Evolutionary conservation across 2,888 invertebrate species (phyloP).

Genomic region (Catocala sponsa): DNA sequence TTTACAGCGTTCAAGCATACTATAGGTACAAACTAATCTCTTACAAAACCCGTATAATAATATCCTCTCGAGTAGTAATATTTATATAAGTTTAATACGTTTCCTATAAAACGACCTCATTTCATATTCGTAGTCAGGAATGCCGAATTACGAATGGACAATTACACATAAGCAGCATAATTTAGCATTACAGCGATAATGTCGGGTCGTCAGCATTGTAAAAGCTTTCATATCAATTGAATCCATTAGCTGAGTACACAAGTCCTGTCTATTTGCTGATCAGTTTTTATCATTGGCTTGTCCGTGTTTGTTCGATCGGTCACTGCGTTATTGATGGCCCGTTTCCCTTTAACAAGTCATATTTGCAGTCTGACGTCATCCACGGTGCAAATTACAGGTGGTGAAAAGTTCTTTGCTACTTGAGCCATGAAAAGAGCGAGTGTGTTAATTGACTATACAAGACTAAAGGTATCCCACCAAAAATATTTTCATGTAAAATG

Average conservation of each 20-base stretch:
- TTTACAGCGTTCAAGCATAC: too few relatives aligned
- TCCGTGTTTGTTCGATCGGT: conserved; percentile 86
- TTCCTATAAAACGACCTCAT: too few relatives aligned
- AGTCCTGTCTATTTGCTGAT: conserved; percentile 86
- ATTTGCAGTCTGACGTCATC: conserved; percentile 57
- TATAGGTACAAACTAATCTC: too few relatives aligned
- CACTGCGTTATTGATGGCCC: conserved; percentile 85
- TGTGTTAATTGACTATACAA: not conserved
- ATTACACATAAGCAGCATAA: conserved; percentile 55
- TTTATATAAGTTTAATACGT: too few relatives aligned
- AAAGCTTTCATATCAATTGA: conserved; percentile 88
- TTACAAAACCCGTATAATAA: too few relatives aligned
- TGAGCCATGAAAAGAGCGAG: conserved; percentile 31
- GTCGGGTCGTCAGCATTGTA: conserved; percentile 81
- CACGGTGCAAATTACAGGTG: conserved; percentile 60
- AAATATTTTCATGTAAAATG: too few relatives aligned
- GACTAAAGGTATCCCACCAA: too few relatives aligned
- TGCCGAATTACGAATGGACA: conserved; percentile 34
- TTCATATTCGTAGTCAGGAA: too few relatives aligned
- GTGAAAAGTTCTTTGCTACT: conserved; percentile 46
- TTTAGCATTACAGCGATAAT: conserved; percentile 74
- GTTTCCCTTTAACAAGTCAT: conserved; percentile 70
- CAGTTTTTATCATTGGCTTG: conserved; percentile 87
- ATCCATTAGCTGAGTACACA: conserved; percentile 88
- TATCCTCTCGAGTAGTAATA: too few relatives aligned